Conservation (phyloP, 35 echinoderm and acorn worm species). For the Apostichopus californicus region DNA sequence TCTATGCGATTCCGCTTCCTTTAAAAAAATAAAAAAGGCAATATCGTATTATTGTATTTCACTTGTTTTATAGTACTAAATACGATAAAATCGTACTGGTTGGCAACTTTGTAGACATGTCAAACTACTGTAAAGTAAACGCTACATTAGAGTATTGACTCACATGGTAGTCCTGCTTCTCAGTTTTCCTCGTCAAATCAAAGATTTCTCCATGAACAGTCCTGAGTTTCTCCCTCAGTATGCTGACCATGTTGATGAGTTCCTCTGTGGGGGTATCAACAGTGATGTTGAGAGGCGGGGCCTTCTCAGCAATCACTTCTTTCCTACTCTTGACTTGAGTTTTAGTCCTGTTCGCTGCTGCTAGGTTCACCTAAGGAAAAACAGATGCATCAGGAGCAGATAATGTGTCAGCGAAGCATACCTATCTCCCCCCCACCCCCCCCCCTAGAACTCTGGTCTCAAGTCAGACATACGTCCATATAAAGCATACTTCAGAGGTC, state of each 20-base stretch:
- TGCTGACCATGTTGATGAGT: not conserved
- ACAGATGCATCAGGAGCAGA: not conserved
- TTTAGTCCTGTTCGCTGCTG: not conserved
- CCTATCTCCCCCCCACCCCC: too few relatives aligned
- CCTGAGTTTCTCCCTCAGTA: slow-evolving; percentile 4
- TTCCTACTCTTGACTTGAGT: not conserved
- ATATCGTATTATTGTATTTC: too few relatives aligned
- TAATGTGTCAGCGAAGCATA: not conserved
- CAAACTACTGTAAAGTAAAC: not conserved
- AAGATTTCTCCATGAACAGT: slow-evolving; percentile 27
- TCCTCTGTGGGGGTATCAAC: slow-evolving; percentile 13
- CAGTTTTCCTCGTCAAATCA: not conserved
- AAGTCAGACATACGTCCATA: too few relatives aligned
- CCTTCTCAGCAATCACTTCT: slow-evolving; percentile 23
- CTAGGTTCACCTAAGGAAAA: not conserved
- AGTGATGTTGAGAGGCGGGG: not conserved
- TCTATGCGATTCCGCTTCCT: too few relatives aligned
- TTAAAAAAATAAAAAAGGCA: too few relatives aligned
- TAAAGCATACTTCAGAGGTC: too few relatives aligned
- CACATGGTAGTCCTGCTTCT: slow-evolving; percentile 29
- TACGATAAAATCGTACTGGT: too few relatives aligned
- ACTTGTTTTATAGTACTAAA: too few relatives aligned
- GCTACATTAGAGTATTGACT: not conserved
- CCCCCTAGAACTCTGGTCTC: too few relatives aligned
- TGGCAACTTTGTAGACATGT: too few relatives aligned